These are phyloP conservation scores for Origma solitaria DNA, from an alignment of 2,113 vertebrate species.

Conservation along the genomic window DNA sequence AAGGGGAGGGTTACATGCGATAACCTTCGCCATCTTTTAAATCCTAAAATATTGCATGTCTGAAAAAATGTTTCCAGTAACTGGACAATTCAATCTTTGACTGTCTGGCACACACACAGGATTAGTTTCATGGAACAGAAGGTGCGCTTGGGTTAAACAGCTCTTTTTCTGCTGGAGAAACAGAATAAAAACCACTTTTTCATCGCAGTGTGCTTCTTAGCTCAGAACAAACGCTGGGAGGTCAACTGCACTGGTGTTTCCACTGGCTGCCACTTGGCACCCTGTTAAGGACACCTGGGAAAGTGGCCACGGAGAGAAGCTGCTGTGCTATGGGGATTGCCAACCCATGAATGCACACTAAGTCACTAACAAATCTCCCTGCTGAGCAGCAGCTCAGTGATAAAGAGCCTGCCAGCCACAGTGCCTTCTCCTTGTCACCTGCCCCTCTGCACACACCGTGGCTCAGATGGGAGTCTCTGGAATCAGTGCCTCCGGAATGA, in stretches of 20 bases:
- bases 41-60: not conserved
- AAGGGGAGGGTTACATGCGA: not conserved
- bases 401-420: not conserved
- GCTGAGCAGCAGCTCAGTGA: slow-evolving; percentile 19
- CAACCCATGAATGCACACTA: not conserved
- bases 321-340: not conserved
- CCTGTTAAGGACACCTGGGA: not conserved
- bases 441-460: not conserved
- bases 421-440: not conserved
- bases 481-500: not conserved
- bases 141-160: not conserved
- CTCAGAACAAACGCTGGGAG: not conserved
- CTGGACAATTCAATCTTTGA: not conserved
- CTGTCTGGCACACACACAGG: not conserved
- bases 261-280: not conserved
- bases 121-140: not conserved
- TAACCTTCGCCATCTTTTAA: not conserved
- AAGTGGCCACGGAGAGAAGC: not conserved
- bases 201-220: not conserved
- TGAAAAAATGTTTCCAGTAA: not conserved
- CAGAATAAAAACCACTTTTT: not conserved
- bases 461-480: not conserved
- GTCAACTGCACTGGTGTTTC: not conserved
- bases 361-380: not conserved
- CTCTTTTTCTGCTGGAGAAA: not conserved